Evolutionary conservation across 2,888 invertebrate genomes (phyloP).

Genomic region (Nasonovia ribisnigri): DNA sequence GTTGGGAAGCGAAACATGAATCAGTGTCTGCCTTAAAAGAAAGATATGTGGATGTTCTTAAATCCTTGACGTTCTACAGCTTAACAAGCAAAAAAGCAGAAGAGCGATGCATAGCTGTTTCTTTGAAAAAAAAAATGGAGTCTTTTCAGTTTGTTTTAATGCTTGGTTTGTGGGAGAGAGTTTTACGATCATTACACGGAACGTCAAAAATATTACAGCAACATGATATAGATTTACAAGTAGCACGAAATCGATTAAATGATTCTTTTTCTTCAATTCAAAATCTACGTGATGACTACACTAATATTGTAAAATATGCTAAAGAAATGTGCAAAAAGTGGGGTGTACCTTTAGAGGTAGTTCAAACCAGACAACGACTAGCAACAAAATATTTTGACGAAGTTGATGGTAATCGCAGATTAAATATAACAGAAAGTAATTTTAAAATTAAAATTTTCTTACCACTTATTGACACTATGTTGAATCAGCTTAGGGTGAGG

Average conservation of each 20-base stretch:
- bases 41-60: background rate
- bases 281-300: no score
- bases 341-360: no score
- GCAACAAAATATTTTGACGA: slow-evolving; percentile 21
- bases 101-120: background rate
- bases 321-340: no score
- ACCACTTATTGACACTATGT: background rate
- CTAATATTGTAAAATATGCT: no score
- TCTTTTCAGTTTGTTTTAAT: background rate
- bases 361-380: background rate
- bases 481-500: background rate
- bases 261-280: no score
- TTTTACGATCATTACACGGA: background rate
- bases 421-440: background rate
- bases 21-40: background rate
- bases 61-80: background rate
- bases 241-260: no score
- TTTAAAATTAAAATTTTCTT: background rate
- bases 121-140: slow-evolving; percentile 25
- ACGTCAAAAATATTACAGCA: background rate
- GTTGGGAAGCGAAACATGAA: background rate
- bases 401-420: background rate
- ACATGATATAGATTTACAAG: no score
- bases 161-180: background rate
- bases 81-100: background rate